These are phyloP conservation scores for Eulemur mongoz DNA, from an alignment of 2,797 vertebrate genomes.

Conservation along the genomic window DNA sequence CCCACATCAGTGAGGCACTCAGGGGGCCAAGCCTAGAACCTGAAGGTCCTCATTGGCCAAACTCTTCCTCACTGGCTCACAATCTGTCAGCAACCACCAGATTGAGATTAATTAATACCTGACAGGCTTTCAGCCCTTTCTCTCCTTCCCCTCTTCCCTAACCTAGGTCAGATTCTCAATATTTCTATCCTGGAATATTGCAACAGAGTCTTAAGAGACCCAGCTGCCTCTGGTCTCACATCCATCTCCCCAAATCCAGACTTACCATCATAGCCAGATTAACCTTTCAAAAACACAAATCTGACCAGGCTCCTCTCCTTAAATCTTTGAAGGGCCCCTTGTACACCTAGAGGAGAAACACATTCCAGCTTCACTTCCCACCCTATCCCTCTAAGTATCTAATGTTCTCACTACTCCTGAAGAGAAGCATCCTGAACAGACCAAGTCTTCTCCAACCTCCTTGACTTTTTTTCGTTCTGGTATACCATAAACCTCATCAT, in stretches of 20 bases:
- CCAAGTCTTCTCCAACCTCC: not conserved
- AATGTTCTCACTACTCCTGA: not conserved
- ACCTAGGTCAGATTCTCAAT: not conserved
- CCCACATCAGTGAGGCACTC: not conserved
- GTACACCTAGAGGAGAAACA: not conserved
- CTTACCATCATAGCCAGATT: not conserved
- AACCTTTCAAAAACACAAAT: slow-evolving; percentile 13
- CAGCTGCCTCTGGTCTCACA: not conserved
- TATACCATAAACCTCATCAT: not conserved
- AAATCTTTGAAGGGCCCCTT: not conserved
- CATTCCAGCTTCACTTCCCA: not conserved
- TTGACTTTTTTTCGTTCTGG: not conserved
- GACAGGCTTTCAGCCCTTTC: not conserved
- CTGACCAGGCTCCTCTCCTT: not conserved
- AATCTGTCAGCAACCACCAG: not conserved
- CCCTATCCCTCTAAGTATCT: not conserved
- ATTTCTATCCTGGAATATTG: not conserved
- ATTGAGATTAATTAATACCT: not conserved
- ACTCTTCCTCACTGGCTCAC: not conserved
- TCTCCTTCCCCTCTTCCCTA: not conserved
- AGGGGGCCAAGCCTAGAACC: not conserved
- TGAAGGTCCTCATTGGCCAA: not conserved
- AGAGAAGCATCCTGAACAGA: not conserved
- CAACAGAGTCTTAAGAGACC: not conserved
- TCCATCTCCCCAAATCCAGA: not conserved